These are phyloP conservation scores for Corythornis cristatus DNA, from an alignment of 2,113 vertebrate species.

Conservation along the genomic window DNA sequence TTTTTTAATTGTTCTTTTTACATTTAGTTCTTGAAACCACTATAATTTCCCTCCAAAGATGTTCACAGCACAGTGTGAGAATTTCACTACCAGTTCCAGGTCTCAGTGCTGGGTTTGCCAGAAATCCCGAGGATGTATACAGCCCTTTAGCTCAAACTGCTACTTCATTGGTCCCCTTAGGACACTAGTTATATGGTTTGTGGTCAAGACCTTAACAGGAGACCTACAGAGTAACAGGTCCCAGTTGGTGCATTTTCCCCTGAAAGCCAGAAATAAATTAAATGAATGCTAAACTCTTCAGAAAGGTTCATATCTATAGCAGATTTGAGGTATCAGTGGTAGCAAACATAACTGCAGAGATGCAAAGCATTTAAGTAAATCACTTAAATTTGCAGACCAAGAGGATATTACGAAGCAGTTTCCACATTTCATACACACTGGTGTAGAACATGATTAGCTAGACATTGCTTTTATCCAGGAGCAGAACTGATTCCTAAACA, in stretches of 20 bases:
- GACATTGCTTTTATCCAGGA: too few relatives aligned
- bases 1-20: slow-evolving; percentile 72
- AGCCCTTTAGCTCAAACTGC: not conserved
- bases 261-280: not conserved
- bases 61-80: not conserved
- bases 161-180: not conserved
- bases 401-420: too few relatives aligned
- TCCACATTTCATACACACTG: too few relatives aligned
- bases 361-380: too few relatives aligned
- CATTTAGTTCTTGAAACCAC: slow-evolving; percentile 56
- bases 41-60: slow-evolving; percentile 45
- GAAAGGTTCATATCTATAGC: not conserved
- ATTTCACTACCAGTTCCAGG: not conserved
- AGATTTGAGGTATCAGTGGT: not conserved
- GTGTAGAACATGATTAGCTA: too few relatives aligned
- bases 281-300: not conserved
- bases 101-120: not conserved
- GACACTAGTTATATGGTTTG: not conserved
- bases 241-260: not conserved
- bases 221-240: not conserved
- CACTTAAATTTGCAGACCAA: too few relatives aligned
- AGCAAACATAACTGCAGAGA: too few relatives aligned
- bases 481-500: too few relatives aligned
- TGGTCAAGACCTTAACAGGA: not conserved
- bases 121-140: not conserved